Base-by-base conservation (phyloP, 2,113 vertebrate genomes). In the Peromyscus leucopus region DNA sequence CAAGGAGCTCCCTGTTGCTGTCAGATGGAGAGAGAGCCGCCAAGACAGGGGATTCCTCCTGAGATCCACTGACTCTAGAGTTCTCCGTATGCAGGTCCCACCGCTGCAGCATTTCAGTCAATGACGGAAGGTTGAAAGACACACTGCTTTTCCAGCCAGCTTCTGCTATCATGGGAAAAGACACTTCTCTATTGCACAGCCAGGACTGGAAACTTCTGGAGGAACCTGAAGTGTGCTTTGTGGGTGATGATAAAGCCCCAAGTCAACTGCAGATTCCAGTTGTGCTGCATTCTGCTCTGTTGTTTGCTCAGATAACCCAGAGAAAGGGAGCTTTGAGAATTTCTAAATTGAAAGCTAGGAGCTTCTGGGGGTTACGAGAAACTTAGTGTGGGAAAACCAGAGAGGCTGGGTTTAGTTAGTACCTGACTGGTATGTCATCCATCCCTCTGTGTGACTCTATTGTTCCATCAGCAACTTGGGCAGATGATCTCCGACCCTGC, bases 261-360 rank as follows among this genome's bases (percentile, higher is more conserved):
- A 61, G 65, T 88, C 92, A 95, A 74, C 10, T 57, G 61, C 42
- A 93, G 55, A 67, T 72, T 93, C 61, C 51, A 90, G n/a, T 84
- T 93, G n/a, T 12, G 51, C n/a, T 86, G 7, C 1, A 39, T 85
- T 93, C 61, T 92, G 72, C 71, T 84, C 33, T 59, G 59, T 51
- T 95, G 46, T 67, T 79, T 88, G 31, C 61, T n/a, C 26, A 63
- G n/a, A 84, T 63, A 94, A 24, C 67, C 65, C 51, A 83, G 39
- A 69, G 82, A 94, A 72, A 84, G 42, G 26, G 90, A 97, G 63
- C 57, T 72, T 36, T 71, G 75, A 85, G 75, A 65, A 65, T 84
- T 93, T 85, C 42, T 86, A 92, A 71, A 90, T 76, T 92, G 79
- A 89, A 95, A 95, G 92, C 39, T 2, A 88, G 13, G 61, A 91